phyloP scores from a whole-genome alignment of 2,797 vertebrate genomes.

The Ciconia nigra region DNA sequence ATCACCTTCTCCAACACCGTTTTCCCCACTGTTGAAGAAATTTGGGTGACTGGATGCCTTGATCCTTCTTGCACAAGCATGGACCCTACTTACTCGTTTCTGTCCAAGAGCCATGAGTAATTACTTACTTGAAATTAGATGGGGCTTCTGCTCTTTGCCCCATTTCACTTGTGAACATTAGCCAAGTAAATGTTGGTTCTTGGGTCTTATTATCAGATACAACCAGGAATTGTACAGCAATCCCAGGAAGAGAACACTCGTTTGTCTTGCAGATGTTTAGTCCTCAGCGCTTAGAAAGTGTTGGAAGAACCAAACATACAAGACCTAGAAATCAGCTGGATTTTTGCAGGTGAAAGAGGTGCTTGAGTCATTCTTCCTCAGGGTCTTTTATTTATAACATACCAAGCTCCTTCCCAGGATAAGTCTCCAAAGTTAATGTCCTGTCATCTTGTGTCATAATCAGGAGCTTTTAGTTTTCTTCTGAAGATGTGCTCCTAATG shows the following conservation, averaged over 20 bases:
- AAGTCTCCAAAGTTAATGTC: background rate
- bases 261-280: background rate
- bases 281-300: background rate
- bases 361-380: background rate
- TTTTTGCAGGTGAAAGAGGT: background rate
- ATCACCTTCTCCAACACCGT: accelerated
- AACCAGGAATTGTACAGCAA: background rate
- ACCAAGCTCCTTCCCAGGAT: background rate
- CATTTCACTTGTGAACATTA: background rate
- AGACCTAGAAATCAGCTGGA: background rate
- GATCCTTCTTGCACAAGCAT: background rate
- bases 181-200: background rate
- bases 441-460: background rate
- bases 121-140: background rate
- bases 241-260: background rate
- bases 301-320: background rate
- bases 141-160: background rate
- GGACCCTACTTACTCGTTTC: background rate
- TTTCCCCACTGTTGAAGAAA: background rate
- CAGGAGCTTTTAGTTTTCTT: background rate
- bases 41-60: background rate
- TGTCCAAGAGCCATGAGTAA: background rate
- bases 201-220: accelerated
- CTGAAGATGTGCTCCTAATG: background rate
- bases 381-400: background rate